Base-by-base conservation (phyloP, 2,113 vertebrate species). In the Panthera leo region DNA sequence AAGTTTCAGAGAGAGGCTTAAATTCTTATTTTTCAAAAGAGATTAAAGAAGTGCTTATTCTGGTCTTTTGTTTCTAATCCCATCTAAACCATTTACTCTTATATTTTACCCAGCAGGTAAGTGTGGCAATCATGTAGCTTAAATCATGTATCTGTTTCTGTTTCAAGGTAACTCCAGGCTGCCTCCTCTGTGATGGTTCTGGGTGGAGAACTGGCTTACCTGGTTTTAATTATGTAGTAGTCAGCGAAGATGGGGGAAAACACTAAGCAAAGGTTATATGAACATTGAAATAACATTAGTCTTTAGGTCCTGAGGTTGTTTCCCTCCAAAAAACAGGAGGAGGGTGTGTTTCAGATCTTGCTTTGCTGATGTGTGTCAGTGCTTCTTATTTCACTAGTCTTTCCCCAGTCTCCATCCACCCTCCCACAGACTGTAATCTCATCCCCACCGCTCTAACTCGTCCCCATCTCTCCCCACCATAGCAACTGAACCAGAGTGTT, bases 31-130 rank as follows among this genome's bases (percentile, higher is more conserved):
- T 92, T 61, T 90, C 67, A 2, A 75, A 67, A 93, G 11, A 63
- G 29, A 82, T 76, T 63, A 78, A 82, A 90, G 55, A 86, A 87
- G 42, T 34, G n/a, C 51, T 95, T 91, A 36, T 48, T 91, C 42
- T 25, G 5, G 78, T 34, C 34, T 89, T 95, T 83, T 87, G 29
- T 91, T 71, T 78, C 68, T 83, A 90, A 97, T 96, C 86, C 61
- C 68, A 76, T 65, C 67, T 90, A 96, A 94, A 31, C 15, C 70
- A 34, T 70, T 58, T 71, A 73, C 78, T 71, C 67, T 83, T 76
- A 21, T 84, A 78, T 84, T 84, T 95, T 84, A 42, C 87, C 86
- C 75, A 34, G 45, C 58, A n/a, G 45, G 63, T 34, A 75, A 96
- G 31, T 45, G 9, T 87, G 58, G 76, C 85, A 87, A 42, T 82